Percentiles rank a stretch among this genome's conserved stretches.
Conservation (phyloP, 2,797 vertebrate genomes). For the Gorsachius magnificus region DNA sequence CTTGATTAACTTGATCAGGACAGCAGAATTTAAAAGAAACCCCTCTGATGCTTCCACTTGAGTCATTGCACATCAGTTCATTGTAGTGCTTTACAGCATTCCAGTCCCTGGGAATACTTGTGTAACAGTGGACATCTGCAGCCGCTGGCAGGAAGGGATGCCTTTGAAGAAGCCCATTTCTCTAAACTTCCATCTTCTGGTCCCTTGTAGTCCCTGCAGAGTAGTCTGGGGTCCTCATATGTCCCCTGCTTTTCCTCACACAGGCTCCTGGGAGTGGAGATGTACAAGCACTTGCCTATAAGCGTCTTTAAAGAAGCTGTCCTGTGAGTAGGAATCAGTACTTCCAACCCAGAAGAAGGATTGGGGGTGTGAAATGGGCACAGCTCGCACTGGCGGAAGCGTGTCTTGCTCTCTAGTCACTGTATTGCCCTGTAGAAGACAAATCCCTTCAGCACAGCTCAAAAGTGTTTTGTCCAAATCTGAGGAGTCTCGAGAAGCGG, state of each 20-base stretch:
- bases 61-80: background rate
- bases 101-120: background rate
- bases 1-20: background rate
- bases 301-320: background rate
- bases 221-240: background rate
- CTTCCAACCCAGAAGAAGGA: background rate
- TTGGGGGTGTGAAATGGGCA: rapidly evolving
- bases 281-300: background rate
- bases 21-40: background rate
- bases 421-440: background rate
- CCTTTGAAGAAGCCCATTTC: background rate
- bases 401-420: rapidly evolving
- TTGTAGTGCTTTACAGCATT: background rate
- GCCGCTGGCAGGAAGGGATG: background rate
- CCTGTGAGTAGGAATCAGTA: background rate
- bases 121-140: background rate
- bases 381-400: background rate
- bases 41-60: rapidly evolving
- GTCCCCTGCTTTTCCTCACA: background rate
- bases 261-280: background rate
- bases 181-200: background rate
- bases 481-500: background rate
- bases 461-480: background rate
- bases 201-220: background rate
- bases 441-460: background rate